Percentiles rank a stretch among this genome's conserved stretches.
Evolutionary conservation across 2,888 invertebrate genomes (phyloP).

Genomic region (Hemistola chrysoprasaria): DNA sequence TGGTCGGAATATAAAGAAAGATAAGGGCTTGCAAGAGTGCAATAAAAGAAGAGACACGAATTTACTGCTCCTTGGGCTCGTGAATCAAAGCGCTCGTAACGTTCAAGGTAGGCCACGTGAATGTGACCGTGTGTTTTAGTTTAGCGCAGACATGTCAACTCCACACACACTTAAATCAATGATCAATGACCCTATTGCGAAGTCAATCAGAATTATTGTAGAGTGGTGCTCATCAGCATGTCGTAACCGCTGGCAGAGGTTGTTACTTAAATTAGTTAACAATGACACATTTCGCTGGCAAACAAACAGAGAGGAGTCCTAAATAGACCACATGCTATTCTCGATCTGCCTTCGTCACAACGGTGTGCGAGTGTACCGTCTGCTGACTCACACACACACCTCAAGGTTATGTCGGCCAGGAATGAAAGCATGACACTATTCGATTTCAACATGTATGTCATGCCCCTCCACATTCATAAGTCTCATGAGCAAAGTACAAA

Average conservation of each 20-base stretch:
- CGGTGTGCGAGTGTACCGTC: slow-evolving; percentile 68
- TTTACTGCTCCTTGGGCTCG: slow-evolving; percentile 50
- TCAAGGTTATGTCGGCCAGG: slow-evolving; percentile 66
- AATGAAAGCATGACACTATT: slow-evolving; percentile 34
- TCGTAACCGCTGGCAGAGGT: slow-evolving; percentile 77
- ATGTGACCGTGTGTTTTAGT: slow-evolving; percentile 19
- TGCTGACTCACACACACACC: slow-evolving; percentile 75
- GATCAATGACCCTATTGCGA: slow-evolving; percentile 21
- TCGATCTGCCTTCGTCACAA: slow-evolving; percentile 72
- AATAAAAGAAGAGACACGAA: slow-evolving; percentile 49
- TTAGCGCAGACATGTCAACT: slow-evolving; percentile 16
- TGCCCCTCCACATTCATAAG: too few relatives aligned
- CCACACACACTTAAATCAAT: slow-evolving; percentile 15
- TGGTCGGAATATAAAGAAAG: slow-evolving; percentile 17
- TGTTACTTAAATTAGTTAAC: slow-evolving; percentile 82
- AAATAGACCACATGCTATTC: slow-evolving; percentile 79
- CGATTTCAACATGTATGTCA: slow-evolving; percentile 22
- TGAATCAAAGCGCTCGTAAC: slow-evolving; percentile 58
- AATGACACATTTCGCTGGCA: slow-evolving; percentile 82
- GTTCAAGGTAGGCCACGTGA: slow-evolving; percentile 35
- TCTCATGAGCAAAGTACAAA: too few relatives aligned
- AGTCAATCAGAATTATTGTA: slow-evolving; percentile 44
- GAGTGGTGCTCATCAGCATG: slow-evolving; percentile 50
- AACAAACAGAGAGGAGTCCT: slow-evolving; percentile 76
- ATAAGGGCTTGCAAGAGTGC: slow-evolving; percentile 40